Base-by-base conservation (phyloP, 2,888 invertebrate genomes). In the Lottia gigantea region DNA sequence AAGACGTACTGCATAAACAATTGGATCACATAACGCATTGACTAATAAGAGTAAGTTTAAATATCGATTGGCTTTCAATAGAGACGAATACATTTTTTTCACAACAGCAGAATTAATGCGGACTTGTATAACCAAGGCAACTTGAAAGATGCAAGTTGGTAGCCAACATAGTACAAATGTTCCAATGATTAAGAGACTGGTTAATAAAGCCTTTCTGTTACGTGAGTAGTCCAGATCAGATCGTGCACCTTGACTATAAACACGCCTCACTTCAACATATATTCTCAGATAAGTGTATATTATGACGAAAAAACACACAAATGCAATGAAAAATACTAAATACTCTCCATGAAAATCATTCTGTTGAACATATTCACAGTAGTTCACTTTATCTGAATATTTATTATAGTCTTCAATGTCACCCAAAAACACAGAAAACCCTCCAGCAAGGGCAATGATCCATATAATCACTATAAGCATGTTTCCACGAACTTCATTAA, bases 121-220 rank as follows among this genome's bases (percentile, higher is more conserved):
- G 1, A 78, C 74, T 67, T 80, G 78, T 15, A 80, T 75, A 12
- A 81, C 73, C 68, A 81, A 73, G 7, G 75, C 73, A 15, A 80
- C 73, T 68, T 83, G 80, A 67, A 82, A 82, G 11, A 81, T 73
- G 66, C 80, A 80, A 62, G 80, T 78, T 4, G 85, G 84, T 45
- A 85, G 66, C 83, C 83, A 85, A 62, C 84, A 84, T 8, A 82
- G 62, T 8, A 77, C 71, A 68, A 83, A 85, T 26, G 83, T 81
- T 31, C 79, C 80, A 4, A 85, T 78, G 12, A 85, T 85, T 23
- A 84, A 67, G 19, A 84, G 72, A 15, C 84, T 85, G 3, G 85
- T 84, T 8, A 81, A 66, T n/a, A 84, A 68, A 11, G 83, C 83
- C 46, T 84, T 83, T 4, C 77, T 76, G 71, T 81, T 83, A 12